Evolutionary conservation across 2,888 invertebrate genomes (phyloP), one percentile per base, ranked within the genome.

Genomic region (Cantharis nigra): DNA sequence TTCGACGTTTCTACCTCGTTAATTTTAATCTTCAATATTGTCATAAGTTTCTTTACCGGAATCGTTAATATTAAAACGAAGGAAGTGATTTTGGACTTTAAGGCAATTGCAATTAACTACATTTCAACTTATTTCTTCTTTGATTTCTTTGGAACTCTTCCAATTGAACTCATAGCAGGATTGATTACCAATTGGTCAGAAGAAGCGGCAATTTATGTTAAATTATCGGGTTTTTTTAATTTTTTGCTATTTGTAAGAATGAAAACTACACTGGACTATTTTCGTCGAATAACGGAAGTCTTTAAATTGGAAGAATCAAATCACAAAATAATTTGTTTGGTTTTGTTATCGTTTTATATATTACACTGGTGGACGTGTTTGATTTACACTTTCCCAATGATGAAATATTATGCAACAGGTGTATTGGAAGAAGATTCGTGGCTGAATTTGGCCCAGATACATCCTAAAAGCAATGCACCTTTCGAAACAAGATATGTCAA

Each of bases 11-110:
- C 5, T 49, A 49, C n/a, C 49, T n/a, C 7, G 49, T 2, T 7
- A 7, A 2, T 49, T 49, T 16, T 26, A 33, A 20, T 26, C 2
- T 5, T 69, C 5, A 77, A 81, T 63, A 70, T 88, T 3, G 49
- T 73, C 0, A 76, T 88, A 0, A 80, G 89, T 63, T 88, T 87
- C 70, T 77, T 87, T 4, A 87, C 87, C 3, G 88, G 88, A 23
- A 86, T 81, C 71, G 71, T 74, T 63, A 74, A 81, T 14, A 28
- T 20, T 23, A 75, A 81, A 33, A 82, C 82, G 9, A 82, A 80
- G 28, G 79, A 82, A 78, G 79, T 82, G 18, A 72, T 80, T 14
- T 65, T 83, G 62, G 76, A 80, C 13, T 79, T 78, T 0, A 74
- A 69, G 69, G 20, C 20, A 63, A 82, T 82, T n/a, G 78, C 80